These are phyloP conservation scores for Bombus picipes DNA, from an alignment of 1,140 invertebrate species.

Conservation along the genomic window DNA sequence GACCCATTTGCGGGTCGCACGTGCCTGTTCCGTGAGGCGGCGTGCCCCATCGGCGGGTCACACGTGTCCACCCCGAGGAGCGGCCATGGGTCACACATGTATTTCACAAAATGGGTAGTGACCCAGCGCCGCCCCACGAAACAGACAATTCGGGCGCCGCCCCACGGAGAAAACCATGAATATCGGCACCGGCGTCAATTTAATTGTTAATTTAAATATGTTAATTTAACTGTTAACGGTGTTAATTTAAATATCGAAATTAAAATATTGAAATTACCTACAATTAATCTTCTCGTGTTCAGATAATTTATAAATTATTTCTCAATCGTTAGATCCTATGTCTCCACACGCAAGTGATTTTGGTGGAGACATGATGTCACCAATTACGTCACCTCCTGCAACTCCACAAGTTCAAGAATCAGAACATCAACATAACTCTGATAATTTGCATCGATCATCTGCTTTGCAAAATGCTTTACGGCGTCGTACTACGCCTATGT, in stretches of 20 bases:
- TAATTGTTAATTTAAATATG: too few species aligned
- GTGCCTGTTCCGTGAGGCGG: too few species aligned
- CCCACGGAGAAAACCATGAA: too few species aligned
- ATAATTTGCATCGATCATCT: conserved; percentile 67
- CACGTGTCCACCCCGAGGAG: too few species aligned
- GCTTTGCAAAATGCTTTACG: conserved; percentile 78
- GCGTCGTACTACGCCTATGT: conserved; percentile 83
- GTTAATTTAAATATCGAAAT: not conserved
- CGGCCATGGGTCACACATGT: too few species aligned
- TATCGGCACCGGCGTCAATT: too few species aligned
- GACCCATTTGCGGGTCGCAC: too few species aligned
- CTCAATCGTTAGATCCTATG: conserved; percentile 81
- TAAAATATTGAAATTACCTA: not conserved
- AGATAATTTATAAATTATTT: conserved; percentile 13
- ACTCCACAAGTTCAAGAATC: conserved; percentile 81
- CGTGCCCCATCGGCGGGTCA: too few species aligned
- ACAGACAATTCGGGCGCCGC: too few species aligned
- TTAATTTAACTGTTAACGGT: too few species aligned
- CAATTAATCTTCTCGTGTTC: not conserved
- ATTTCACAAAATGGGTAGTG: too few species aligned
- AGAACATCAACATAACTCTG: conserved; percentile 74
- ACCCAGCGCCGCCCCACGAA: too few species aligned
- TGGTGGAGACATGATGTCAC: conserved; percentile 81
- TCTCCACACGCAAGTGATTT: conserved; percentile 83
- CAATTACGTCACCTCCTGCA: conserved; percentile 84